These are phyloP conservation scores for Carcinoscorpius rotundicauda DNA, from an alignment of 1,140 invertebrate species.

Conservation along the genomic window DNA sequence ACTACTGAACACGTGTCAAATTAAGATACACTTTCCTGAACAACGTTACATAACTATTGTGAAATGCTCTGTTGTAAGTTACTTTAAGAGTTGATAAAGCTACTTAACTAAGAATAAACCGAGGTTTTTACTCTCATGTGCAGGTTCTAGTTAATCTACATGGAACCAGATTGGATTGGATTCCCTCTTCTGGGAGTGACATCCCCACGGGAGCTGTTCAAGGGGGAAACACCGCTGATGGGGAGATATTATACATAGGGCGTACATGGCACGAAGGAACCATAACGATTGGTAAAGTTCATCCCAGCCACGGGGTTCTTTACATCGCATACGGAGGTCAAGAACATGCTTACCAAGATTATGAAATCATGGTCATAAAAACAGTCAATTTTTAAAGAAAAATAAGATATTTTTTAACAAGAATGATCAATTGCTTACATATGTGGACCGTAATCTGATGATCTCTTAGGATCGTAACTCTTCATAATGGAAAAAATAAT, in stretches of 20 bases:
- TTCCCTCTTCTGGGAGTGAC: constrained; percentile 45
- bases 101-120: too few relatives aligned
- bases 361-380: constrained; percentile 22
- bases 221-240: constrained; percentile 20
- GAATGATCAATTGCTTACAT: too few relatives aligned
- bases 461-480: too few relatives aligned
- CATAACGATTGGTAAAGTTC: constrained; percentile 30
- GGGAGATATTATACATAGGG: constrained; percentile 24
- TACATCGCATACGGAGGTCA: constrained; percentile 25
- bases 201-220: constrained; percentile 45
- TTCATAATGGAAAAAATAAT: too few relatives aligned
- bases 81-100: too few relatives aligned
- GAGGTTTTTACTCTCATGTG: neutral
- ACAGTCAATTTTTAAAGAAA: constrained; percentile 11
- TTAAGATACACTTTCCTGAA: too few relatives aligned
- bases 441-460: too few relatives aligned
- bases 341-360: constrained; percentile 18
- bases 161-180: constrained; percentile 40
- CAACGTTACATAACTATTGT: too few relatives aligned
- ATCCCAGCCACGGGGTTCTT: constrained; percentile 22
- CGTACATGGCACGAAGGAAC: constrained; percentile 23
- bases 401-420: too few relatives aligned
- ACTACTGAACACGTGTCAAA: too few relatives aligned
- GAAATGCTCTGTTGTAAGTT: too few relatives aligned
- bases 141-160: constrained; percentile 15